phyloP scores from a whole-genome alignment of 2,113 vertebrate genomes.

The Mohoua ochrocephala region DNA sequence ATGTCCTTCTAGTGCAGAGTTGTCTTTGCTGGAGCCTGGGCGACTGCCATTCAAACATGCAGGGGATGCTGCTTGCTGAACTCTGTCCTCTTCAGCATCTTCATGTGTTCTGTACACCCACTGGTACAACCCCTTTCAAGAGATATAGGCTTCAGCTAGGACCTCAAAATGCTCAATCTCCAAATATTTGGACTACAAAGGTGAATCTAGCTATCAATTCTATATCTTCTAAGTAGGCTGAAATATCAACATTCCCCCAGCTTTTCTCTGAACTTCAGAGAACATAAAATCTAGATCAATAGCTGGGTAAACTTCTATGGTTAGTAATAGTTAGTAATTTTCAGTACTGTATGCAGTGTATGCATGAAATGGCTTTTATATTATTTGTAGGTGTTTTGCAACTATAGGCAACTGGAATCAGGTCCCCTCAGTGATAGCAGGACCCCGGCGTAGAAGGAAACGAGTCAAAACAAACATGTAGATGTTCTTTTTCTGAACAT shows the following conservation, averaged over 20 bases:
- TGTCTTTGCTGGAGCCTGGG: background rate
- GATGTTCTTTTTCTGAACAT: background rate
- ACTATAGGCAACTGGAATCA: background rate
- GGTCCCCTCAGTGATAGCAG: background rate
- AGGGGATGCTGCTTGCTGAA: conserved; percentile 51
- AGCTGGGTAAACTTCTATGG: background rate
- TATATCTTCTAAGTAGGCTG: background rate
- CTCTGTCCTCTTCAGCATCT: conserved; percentile 83
- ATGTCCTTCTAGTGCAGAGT: background rate
- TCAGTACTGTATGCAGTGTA: background rate
- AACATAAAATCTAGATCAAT: background rate
- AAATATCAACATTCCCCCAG: background rate
- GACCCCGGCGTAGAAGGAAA: background rate
- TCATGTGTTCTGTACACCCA: conserved; percentile 92
- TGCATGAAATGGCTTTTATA: background rate
- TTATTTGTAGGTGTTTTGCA: background rate
- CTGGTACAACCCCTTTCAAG: conserved; percentile 76
- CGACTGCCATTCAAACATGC: conserved; percentile 47
- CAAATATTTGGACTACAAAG: background rate
- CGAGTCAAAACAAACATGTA: background rate
- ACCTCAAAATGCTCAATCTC: background rate
- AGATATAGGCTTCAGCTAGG: background rate
- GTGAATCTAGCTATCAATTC: background rate
- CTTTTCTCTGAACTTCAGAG: background rate
- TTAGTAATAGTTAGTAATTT: background rate